Evolutionary conservation across 1,140 invertebrate genomes (phyloP).

Genomic region (Cataglyphis hispanica): DNA sequence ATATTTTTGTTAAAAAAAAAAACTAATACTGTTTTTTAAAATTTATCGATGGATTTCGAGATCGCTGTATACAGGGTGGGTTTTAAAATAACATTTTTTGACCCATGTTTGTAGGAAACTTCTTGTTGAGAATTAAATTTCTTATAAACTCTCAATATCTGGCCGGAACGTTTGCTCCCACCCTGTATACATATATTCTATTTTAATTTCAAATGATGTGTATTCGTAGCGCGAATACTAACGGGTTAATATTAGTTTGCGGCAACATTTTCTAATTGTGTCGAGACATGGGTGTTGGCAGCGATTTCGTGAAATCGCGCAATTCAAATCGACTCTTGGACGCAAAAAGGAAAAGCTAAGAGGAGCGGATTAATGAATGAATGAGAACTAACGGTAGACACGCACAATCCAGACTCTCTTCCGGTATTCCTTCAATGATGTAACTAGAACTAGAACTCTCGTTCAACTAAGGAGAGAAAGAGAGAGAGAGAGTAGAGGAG

Average conservation of each 20-base stretch:
- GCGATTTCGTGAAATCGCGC: slow-evolving; percentile 13
- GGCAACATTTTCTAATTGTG: slow-evolving; percentile 23
- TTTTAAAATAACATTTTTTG: too few species aligned
- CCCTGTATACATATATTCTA: not conserved
- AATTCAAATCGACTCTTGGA: slow-evolving; percentile 11
- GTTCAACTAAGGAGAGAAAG: not conserved
- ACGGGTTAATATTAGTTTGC: slow-evolving; percentile 32
- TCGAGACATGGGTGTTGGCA: slow-evolving; percentile 4
- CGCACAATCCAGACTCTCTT: slow-evolving; percentile 40
- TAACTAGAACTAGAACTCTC: slow-evolving; percentile 40
- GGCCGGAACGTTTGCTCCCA: too few species aligned
- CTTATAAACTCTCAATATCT: too few species aligned
- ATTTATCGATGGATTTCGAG: not conserved
- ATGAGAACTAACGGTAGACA: slow-evolving; percentile 60
- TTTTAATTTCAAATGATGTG: not conserved
- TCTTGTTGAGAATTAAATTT: too few species aligned
- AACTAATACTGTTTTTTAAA: not conserved
- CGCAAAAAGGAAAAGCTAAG: slow-evolving; percentile 34
- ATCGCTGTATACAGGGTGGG: too few species aligned
- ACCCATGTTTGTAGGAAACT: too few species aligned
- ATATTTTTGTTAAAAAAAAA: not conserved
- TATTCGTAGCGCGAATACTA: not conserved
- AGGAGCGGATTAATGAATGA: slow-evolving; percentile 69
- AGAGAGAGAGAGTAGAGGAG: not conserved
- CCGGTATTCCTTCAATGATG: slow-evolving; percentile 56